phyloP scores from a whole-genome alignment of 2,113 vertebrate species.

The Chaetodon auriga region DNA sequence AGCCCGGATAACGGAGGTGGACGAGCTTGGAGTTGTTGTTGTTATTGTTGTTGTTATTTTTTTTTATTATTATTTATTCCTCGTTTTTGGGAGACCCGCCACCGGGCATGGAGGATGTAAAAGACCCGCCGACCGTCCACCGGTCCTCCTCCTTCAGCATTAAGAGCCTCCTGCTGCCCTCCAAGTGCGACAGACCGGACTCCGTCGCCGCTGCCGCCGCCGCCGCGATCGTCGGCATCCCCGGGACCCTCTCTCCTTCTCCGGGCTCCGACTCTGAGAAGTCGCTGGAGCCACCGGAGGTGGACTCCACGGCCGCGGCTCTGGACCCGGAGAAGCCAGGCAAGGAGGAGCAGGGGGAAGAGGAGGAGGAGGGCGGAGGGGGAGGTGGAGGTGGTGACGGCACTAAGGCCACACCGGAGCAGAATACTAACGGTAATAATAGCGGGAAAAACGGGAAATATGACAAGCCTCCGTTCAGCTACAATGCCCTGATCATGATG shows the following conservation, averaged over 20 bases:
- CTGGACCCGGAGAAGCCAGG: constrained; percentile 62
- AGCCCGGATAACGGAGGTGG: constrained; percentile 63
- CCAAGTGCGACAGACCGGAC: constrained; percentile 76
- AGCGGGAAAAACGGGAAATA: constrained; percentile 78
- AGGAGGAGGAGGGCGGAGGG: constrained; percentile 60
- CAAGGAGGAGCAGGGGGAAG: constrained; percentile 62
- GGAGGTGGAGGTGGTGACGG: constrained; percentile 48
- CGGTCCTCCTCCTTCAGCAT: constrained; percentile 87
- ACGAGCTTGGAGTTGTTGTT: constrained; percentile 58
- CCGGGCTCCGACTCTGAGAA: constrained; percentile 78
- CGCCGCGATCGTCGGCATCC: constrained; percentile 26
- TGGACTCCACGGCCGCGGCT: constrained; percentile 56
- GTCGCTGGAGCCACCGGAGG: constrained; percentile 68
- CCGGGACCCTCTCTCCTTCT: constrained; percentile 61
- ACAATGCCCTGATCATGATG: constrained; percentile 99
- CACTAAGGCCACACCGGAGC: constrained; percentile 58
- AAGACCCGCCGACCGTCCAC: constrained; percentile 79
- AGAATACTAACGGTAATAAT: constrained; percentile 40
- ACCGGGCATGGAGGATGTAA: constrained; percentile 82
- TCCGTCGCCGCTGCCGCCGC: constrained; percentile 16
- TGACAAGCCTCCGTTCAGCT: constrained; percentile 95
- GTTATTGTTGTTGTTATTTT: constrained; percentile 34
- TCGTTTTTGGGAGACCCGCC: constrained; percentile 36
- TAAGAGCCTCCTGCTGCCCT: constrained; percentile 86
- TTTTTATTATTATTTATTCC: constrained; percentile 58